phyloP scores from a whole-genome alignment of 2,113 vertebrate genomes.

The Dromaius novaehollandiae region DNA sequence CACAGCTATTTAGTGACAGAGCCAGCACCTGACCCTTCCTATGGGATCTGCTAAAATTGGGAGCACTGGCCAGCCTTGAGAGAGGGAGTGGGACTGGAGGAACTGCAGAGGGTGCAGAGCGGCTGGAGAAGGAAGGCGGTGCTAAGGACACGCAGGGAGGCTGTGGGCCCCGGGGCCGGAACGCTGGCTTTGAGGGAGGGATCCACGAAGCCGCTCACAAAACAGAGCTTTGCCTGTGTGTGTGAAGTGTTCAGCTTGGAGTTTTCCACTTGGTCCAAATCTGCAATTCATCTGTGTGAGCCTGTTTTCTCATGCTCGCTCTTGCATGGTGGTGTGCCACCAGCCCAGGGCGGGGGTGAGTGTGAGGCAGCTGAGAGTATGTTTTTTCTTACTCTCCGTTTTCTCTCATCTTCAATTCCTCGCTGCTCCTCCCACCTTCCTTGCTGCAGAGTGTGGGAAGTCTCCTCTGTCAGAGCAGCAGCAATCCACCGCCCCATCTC shows the following conservation, averaged over 20 bases:
- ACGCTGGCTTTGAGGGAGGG: background rate
- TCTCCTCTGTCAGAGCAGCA: background rate
- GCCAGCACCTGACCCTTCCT: background rate
- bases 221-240: background rate
- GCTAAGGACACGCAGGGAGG: accelerated
- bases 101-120: background rate
- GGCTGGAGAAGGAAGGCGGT: background rate
- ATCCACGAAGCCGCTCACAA: background rate
- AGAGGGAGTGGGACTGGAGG: background rate
- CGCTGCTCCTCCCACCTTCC: background rate
- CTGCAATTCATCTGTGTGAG: background rate
- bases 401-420: background rate
- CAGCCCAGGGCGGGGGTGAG: background rate
- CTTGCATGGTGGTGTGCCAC: accelerated
- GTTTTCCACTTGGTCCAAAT: background rate
- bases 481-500: accelerated
- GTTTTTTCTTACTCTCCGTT: background rate
- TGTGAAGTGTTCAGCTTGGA: background rate
- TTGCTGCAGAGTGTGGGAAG: background rate
- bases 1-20: background rate
- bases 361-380: accelerated
- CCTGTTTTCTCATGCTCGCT: background rate
- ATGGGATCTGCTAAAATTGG: too few species aligned
- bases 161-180: background rate
- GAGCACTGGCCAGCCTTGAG: too few species aligned